Evolutionary conservation across 2,797 vertebrate genomes (phyloP), one percentile per base, ranked within the genome.

Genomic region (Schizopygopsis malacanthus): DNA sequence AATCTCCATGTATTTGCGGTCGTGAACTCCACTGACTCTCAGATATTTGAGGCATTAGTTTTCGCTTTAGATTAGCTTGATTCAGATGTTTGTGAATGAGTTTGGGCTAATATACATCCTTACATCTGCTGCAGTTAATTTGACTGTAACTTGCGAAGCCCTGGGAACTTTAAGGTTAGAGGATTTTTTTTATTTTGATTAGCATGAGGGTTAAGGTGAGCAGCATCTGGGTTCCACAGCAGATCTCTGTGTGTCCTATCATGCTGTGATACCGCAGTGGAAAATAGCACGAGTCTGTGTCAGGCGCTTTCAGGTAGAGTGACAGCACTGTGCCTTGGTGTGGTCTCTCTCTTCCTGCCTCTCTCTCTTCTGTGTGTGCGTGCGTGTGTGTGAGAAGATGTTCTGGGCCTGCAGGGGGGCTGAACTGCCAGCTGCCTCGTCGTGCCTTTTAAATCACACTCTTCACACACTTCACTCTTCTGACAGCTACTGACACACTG

Each of bases 351-450:
- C 65, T 80, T 71, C 76, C 75, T 84, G 73, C 45, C 81, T 61
- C 56, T 72, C 76, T 82, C 73, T 85, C 47, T 77, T 81, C 65
- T 63, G 59, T 73, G n/a, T 75, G 63, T 75, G 39, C 50, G 80
- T 70, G 47, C 73, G 75, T 85, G 61, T 72, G 81, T 12, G 52
- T 73, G 43, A 73, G 87, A 86, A 67, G 85, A 86, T 85, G 85
- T 86, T 82, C 81, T 56, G 59, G 81, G 87, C 87, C 86, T 85
- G 87, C 87, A 84, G 89, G 89, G 87, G 79, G 87, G 86, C 80
- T 91, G 82, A 86, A 88, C 86, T 87, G 86, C 89, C 90, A 91
- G 89, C 89, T 90, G 86, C 78, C 85, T 88, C 78, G 65, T 85
- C 71, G 78, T 89, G 87, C 77, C 89, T 87, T 84, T 85, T 86